Conservation (phyloP, 2,888 invertebrate species). For the Linhomoeus sp. region DNA sequence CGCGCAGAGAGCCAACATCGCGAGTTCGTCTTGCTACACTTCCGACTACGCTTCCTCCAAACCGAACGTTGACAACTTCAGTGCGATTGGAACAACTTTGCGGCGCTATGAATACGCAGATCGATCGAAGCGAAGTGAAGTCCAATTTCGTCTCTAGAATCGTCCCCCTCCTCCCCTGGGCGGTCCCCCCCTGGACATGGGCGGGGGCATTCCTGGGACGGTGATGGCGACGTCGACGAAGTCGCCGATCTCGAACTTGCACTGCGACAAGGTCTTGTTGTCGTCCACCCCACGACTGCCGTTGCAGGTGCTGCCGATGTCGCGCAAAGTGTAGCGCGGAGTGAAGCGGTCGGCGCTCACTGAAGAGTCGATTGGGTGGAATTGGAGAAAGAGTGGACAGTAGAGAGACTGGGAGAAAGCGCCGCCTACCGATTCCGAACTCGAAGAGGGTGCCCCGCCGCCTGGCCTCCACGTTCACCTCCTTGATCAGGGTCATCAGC, state of each 20-base stretch:
- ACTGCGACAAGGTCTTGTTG: slow-evolving; percentile 53
- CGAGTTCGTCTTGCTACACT: too few species aligned
- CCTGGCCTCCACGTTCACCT: slow-evolving; percentile 89
- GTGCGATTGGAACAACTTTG: too few species aligned
- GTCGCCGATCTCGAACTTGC: slow-evolving; percentile 77
- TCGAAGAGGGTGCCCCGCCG: slow-evolving; percentile 90
- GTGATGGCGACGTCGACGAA: slow-evolving; percentile 84
- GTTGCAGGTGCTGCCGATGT: slow-evolving; percentile 80
- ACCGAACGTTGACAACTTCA: too few species aligned
- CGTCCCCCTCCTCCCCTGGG: too few species aligned
- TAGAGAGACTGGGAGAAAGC: too few species aligned
- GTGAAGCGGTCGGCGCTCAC: slow-evolving; percentile 33
- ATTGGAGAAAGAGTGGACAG: too few species aligned
- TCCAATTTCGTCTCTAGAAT: too few species aligned
- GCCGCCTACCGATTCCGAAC: slow-evolving; percentile 47
- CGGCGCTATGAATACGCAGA: too few species aligned
- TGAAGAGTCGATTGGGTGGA: too few species aligned
- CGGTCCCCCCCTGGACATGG: slow-evolving; percentile 4
- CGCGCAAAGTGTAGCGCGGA: slow-evolving; percentile 65
- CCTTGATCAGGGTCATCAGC: slow-evolving; percentile 83
- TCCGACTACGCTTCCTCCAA: too few species aligned
- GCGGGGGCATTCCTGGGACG: slow-evolving; percentile 23
- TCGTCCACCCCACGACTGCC: slow-evolving; percentile 84
- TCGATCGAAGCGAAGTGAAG: too few species aligned
- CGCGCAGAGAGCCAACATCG: too few species aligned